Evolutionary conservation across 2,797 vertebrate species (phyloP).

Genomic region (Harpagifer antarcticus): DNA sequence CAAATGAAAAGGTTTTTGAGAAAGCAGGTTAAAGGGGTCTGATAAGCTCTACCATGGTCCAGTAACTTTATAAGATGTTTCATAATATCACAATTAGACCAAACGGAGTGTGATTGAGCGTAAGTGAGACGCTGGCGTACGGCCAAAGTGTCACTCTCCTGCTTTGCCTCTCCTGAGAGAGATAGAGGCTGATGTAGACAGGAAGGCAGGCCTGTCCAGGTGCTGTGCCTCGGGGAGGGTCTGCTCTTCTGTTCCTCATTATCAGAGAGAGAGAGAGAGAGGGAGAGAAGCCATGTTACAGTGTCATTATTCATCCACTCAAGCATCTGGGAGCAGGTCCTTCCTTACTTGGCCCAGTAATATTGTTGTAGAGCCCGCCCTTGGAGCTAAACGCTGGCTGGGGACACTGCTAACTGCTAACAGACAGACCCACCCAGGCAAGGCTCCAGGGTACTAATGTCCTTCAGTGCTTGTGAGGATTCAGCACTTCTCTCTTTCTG

Average conservation of each 20-base stretch:
- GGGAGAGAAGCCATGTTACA: slow-evolving; percentile 61
- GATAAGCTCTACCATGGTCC: slow-evolving; percentile 34
- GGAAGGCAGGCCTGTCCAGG: slow-evolving; percentile 75
- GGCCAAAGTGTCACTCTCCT: slow-evolving; percentile 62
- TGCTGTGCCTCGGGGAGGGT: slow-evolving; percentile 80
- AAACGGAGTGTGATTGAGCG: slow-evolving; percentile 62
- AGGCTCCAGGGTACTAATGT: slow-evolving; percentile 70
- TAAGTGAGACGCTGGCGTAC: slow-evolving; percentile 63
- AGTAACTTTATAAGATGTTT: slow-evolving; percentile 48
- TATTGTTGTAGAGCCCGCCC: slow-evolving; percentile 69
- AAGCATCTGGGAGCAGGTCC: slow-evolving; percentile 77
- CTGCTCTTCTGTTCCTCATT: slow-evolving; percentile 80
- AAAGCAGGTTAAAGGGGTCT: slow-evolving; percentile 20
- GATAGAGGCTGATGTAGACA: slow-evolving; percentile 52
- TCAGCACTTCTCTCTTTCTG: slow-evolving; percentile 68
- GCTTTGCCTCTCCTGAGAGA: slow-evolving; percentile 61
- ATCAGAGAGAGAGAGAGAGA: slow-evolving; percentile 65
- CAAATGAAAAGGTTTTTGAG: slow-evolving; percentile 20
- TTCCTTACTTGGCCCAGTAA: slow-evolving; percentile 69
- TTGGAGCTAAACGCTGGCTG: slow-evolving; percentile 77
- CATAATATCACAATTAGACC: slow-evolving; percentile 59
- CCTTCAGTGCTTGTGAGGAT: slow-evolving; percentile 75
- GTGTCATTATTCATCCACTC: slow-evolving; percentile 82
- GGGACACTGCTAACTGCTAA: slow-evolving; percentile 75
- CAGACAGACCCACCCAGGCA: slow-evolving; percentile 76